Percentiles rank a stretch among this genome's conserved stretches.
phyloP scores from a whole-genome alignment of 2,113 vertebrate genomes.

The Pelusios castaneus region DNA sequence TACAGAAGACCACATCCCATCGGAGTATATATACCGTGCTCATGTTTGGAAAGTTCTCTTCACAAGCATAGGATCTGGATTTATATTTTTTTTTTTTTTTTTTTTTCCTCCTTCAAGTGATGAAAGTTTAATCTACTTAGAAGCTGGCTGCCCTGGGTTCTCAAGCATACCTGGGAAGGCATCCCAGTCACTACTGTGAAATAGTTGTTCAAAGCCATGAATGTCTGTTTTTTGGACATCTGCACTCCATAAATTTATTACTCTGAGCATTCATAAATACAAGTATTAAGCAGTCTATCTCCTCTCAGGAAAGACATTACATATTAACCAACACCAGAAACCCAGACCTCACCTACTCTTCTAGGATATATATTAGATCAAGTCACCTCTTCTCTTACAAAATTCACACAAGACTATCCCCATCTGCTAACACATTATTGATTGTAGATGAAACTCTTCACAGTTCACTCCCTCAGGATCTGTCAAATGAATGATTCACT shows the following conservation, averaged over 20 bases:
- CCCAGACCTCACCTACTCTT: neutral
- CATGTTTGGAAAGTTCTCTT: rapidly evolving
- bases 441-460: neutral
- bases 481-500: neutral
- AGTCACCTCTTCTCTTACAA: neutral
- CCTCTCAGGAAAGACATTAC: neutral
- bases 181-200: slow-evolving; percentile 42
- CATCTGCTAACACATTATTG: neutral
- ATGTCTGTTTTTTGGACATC: slow-evolving; percentile 51
- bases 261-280: neutral
- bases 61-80: neutral
- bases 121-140: slow-evolving; percentile 47
- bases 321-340: neutral
- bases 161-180: slow-evolving; percentile 39
- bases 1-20: neutral
- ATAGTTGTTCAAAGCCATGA: neutral
- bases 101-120: no score
- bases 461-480: neutral
- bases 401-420: neutral
- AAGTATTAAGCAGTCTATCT: neutral
- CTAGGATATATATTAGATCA: neutral
- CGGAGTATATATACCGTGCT: rapidly evolving
- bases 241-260: neutral
- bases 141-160: neutral
- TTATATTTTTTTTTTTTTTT: no score